These are phyloP conservation scores for Thalassarche chlororhynchos DNA, from an alignment of 2,113 vertebrate species.

Conservation along the genomic window DNA sequence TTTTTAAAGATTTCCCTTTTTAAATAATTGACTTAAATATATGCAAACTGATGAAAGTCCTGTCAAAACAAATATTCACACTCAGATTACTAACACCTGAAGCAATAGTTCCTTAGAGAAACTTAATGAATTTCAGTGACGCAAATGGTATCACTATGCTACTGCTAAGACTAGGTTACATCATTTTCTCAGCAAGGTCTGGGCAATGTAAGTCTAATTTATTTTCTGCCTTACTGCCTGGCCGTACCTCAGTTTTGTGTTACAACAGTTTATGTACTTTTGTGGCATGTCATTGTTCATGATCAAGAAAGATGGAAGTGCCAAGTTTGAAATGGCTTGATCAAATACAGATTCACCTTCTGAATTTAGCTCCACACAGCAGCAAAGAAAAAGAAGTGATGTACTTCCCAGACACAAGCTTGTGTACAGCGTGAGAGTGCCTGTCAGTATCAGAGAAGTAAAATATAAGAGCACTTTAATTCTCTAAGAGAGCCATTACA, in stretches of 20 bases:
- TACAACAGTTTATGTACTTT: background rate
- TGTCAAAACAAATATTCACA: conserved; percentile 8
- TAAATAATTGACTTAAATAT: background rate
- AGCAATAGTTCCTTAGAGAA: background rate
- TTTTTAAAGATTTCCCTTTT: background rate
- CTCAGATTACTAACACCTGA: background rate
- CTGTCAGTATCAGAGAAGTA: conserved; percentile 4
- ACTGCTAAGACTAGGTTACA: background rate
- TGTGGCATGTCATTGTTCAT: background rate
- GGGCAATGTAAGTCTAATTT: background rate
- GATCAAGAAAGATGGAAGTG: background rate
- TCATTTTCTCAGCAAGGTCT: background rate
- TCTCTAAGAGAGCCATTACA: background rate
- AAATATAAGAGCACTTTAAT: conserved; percentile 16
- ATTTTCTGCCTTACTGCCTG: background rate
- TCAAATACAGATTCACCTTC: background rate
- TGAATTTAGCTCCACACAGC: background rate
- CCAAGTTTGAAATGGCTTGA: background rate
- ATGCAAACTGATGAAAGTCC: background rate
- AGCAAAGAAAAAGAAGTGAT: background rate
- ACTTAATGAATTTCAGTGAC: background rate
- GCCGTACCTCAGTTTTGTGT: background rate
- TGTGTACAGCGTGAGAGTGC: background rate
- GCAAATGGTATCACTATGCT: background rate
- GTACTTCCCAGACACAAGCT: background rate